Evolutionary conservation across 1,140 invertebrate species (phyloP).

Genomic region (Brachionus manjavacas): DNA sequence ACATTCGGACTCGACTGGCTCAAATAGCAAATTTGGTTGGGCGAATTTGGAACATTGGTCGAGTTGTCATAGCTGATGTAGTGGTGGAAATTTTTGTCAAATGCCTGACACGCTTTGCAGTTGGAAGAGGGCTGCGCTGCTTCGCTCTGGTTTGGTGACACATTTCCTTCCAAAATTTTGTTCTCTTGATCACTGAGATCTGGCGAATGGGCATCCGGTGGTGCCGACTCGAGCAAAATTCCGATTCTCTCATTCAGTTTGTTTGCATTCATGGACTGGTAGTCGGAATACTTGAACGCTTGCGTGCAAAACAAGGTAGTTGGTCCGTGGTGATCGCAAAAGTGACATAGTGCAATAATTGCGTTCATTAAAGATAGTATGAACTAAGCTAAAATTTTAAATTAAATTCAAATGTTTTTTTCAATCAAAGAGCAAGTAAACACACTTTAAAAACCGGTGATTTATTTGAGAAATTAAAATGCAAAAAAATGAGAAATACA

Average conservation of each 20-base stretch:
- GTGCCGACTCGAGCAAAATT: neutral
- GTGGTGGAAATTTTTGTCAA: slow-evolving; percentile 36
- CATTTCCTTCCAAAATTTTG: neutral
- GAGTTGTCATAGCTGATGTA: slow-evolving; percentile 29
- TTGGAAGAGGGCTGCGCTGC: neutral
- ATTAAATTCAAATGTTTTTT: neutral
- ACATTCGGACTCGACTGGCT: slow-evolving; percentile 27
- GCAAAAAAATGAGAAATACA: neutral
- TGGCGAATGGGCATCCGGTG: neutral
- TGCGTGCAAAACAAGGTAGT: slow-evolving; percentile 31
- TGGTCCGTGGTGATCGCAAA: slow-evolving; percentile 41
- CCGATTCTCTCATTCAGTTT: neutral
- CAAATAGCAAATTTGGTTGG: slow-evolving; percentile 16
- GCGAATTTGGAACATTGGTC: neutral
- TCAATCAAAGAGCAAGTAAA: neutral
- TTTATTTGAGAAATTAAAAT: neutral
- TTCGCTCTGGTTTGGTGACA: neutral
- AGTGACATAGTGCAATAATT: slow-evolving; percentile 41
- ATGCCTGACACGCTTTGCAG: slow-evolving; percentile 18
- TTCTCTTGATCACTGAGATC: neutral
- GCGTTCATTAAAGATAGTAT: slow-evolving; percentile 41
- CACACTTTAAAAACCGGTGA: neutral
- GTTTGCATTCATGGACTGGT: neutral
- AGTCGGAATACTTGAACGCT: slow-evolving; percentile 33
- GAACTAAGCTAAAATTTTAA: neutral